Base-by-base conservation (phyloP, 1,140 invertebrate species). In the Atta texana region DNA sequence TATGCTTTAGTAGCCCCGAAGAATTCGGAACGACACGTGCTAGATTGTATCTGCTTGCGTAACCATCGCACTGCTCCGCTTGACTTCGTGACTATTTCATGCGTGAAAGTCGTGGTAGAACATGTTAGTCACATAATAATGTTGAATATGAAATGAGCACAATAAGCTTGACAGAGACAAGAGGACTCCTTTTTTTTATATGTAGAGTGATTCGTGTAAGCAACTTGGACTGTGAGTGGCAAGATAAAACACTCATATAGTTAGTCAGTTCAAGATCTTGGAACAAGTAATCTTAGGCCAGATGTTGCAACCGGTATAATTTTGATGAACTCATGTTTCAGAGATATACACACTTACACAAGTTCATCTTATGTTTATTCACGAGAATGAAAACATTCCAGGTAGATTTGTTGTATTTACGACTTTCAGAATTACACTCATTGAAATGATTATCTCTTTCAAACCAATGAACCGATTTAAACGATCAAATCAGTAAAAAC, bases 21-120 rank as follows among this genome's bases (percentile, higher is more conserved):
- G 28, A 80, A 85, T 87, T 64, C 55, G 59, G 68, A 90, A 75
- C 69, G 78, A 88, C 68, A 80, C 86, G 51, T 53, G 80, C 61
- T 57, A 80, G 66, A 59, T 85, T 85, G 74, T 66, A 75, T 44
- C 53, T 64, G 69, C 53, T 90, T 90, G 66, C 87, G 85, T 78
- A 87, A 90, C 28, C 80, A 28, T 59, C 34, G 78, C 78, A 21
- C 12, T 53, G 61, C 63, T 66, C 59, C 55, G 77, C 85, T 63
- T 61, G 85, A 82, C 71, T 89, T 53, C 59, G 77, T 74, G 85
- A 87, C 82, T 87, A 81, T 90, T 90, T 80, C 88, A 88, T 88
- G 88, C 88, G 89, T 88, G 88, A 90, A 90, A 90, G 88, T 87
- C 76, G 57, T 86, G 75, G 24, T 18, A 68, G 55, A 12, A 61